Base-by-base conservation (phyloP, 2,888 invertebrate genomes). In the Ichneumoninae sp. region DNA sequence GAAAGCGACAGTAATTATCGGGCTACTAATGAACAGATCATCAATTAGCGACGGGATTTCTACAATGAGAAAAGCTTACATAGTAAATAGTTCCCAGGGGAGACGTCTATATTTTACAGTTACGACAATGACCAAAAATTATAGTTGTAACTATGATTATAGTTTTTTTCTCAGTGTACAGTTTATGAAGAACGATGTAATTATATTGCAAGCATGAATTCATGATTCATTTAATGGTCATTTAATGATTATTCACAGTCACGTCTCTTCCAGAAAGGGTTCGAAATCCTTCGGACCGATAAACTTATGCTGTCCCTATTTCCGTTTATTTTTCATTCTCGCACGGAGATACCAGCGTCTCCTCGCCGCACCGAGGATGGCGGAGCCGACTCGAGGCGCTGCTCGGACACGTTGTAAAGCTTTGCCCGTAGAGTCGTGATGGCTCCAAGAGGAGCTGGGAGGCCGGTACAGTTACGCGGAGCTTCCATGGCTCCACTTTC, bases 161-260 rank as follows among this genome's bases (percentile, higher is more conserved):
- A 19, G 19, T 19, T 19, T 19, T 19, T 19, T 19, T 19, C 19
- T 19, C 19, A 0, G 19, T 19, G 19, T 19, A 19, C 78, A 68
- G 30, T 80, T 52, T 44, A 33, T 40, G 54, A 73, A 52, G 13
- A 26, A 50, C 36, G 70, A 50, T 71, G 65, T 52, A 57, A 63
- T 47, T 60, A 16, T 63, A 22, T 5, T 47, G 16, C 44, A 44
- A 22, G 30, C 33, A 33, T 63, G 57, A 75, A 74, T 78, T 63
- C 44, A 69, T 65, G 65, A 75, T 70, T 79, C 69, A 22, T 47
- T 47, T 44, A 19, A 52, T 44, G 60, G 74, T 47, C 30, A 3
- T 30, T 50, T 40, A 75, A 79, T 75, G 69, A 75, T 83, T 79
- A 75, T 83, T 83, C 79, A 19, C 19, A 69, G 79, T 83, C 79